phyloP scores from a whole-genome alignment of 2,113 vertebrate species.

The Chaetorhynchus papuensis region DNA sequence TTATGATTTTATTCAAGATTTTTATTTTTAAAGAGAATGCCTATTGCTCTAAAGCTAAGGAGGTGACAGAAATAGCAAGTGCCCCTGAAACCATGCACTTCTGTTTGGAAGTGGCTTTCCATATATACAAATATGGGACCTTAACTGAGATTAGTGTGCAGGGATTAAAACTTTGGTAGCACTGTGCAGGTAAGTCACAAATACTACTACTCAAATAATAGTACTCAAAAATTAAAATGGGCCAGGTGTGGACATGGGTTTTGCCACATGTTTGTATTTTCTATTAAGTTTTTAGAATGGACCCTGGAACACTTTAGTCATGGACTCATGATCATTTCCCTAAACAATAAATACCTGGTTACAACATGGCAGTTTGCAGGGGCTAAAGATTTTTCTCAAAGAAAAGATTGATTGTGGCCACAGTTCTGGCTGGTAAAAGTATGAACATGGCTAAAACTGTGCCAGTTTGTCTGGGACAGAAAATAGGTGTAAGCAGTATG shows the following conservation, averaged over 20 bases:
- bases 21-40: neutral
- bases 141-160: neutral
- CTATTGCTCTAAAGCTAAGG: neutral
- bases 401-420: neutral
- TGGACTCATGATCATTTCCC: neutral
- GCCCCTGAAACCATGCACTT: neutral
- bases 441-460: neutral
- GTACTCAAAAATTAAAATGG: neutral
- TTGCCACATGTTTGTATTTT: neutral
- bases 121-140: neutral
- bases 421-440: neutral
- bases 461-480: neutral
- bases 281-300: neutral
- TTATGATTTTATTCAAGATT: neutral
- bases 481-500: neutral
- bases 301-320: neutral
- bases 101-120: neutral
- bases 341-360: neutral
- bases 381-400: neutral
- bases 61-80: neutral
- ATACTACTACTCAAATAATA: neutral
- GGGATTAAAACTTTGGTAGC: neutral
- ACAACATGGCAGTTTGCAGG: neutral
- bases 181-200: neutral
- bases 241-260: neutral